Conservation (phyloP, 2,113 vertebrate species). For the Cryptotis parvus region DNA sequence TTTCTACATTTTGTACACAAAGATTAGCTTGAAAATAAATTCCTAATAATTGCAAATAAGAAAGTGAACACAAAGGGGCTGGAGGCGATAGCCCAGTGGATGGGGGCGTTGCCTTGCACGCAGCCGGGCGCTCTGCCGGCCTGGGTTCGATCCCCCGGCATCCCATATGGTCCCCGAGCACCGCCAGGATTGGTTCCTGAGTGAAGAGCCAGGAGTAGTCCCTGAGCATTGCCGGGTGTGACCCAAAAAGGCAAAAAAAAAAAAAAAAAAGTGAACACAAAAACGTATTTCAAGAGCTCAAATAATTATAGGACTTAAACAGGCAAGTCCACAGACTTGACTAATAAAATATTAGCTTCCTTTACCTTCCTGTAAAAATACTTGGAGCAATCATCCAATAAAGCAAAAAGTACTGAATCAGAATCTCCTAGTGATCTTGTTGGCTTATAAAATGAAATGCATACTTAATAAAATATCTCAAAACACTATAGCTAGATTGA, state of each 20-base stretch:
- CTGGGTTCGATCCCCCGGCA: too few relatives aligned
- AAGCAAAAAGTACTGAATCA: not conserved
- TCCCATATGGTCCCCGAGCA: too few relatives aligned
- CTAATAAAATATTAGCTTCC: not conserved
- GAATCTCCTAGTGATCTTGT: not conserved
- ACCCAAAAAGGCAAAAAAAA: too few relatives aligned
- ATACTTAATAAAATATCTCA: not conserved
- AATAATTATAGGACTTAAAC: not conserved
- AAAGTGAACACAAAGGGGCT: not conserved
- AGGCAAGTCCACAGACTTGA: not conserved
- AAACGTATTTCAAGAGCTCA: not conserved
- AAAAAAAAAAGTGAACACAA: not conserved
- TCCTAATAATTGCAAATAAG: not conserved
- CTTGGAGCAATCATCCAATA: not conserved
- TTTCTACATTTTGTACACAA: not conserved
- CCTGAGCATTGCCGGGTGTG: too few relatives aligned
- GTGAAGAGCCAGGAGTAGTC: too few relatives aligned
- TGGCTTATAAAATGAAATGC: not conserved
- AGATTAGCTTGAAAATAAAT: slow-evolving; percentile 1
- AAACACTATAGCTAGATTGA: not conserved
- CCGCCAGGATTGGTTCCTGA: too few relatives aligned
- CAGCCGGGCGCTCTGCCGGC: too few relatives aligned
- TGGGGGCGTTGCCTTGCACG: too few relatives aligned
- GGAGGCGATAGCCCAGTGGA: too few relatives aligned
- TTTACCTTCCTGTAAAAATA: not conserved